Percentiles rank a stretch among this genome's conserved stretches.
These are phyloP conservation scores for Lucilia cuprina DNA, from an alignment of 1,140 invertebrate genomes.

Conservation along the genomic window DNA sequence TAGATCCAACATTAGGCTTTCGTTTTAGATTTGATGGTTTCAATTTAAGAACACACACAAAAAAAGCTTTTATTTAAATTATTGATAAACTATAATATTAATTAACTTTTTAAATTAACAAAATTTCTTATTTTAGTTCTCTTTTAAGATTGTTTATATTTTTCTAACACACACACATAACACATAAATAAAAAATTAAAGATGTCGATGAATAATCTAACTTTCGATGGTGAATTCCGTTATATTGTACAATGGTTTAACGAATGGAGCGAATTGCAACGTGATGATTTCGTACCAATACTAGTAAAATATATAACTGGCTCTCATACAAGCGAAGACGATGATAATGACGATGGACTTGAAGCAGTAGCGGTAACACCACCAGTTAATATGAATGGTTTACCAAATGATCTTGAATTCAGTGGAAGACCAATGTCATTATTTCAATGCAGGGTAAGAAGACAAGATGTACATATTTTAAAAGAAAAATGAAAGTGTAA, in stretches of 20 bases:
- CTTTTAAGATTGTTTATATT: neutral
- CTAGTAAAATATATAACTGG: conserved; percentile 72
- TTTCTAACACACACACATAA: neutral
- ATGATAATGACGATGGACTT: conserved; percentile 55
- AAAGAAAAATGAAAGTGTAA: neutral
- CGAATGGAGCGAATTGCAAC: conserved; percentile 87
- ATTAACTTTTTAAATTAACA: too few species aligned
- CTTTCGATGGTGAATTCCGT: conserved; percentile 73
- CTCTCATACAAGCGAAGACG: conserved; percentile 42
- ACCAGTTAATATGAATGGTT: conserved; percentile 71
- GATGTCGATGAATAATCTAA: conserved; percentile 59
- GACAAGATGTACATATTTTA: neutral
- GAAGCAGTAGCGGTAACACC: neutral
- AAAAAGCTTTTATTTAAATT: too few species aligned
- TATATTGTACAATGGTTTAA: conserved; percentile 87
- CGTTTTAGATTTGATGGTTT: too few species aligned
- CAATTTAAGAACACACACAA: too few species aligned
- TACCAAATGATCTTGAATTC: conserved; percentile 73
- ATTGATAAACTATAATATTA: too few species aligned
- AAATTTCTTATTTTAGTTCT: conserved; percentile 36
- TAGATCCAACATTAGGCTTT: too few species aligned
- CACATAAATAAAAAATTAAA: neutral
- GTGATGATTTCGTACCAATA: conserved; percentile 81
- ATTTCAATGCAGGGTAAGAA: conserved; percentile 83
- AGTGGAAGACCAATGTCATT: conserved; percentile 81